Evolutionary conservation across 1,140 invertebrate species (phyloP).

Genomic region (Neotoxoptera formosana): DNA sequence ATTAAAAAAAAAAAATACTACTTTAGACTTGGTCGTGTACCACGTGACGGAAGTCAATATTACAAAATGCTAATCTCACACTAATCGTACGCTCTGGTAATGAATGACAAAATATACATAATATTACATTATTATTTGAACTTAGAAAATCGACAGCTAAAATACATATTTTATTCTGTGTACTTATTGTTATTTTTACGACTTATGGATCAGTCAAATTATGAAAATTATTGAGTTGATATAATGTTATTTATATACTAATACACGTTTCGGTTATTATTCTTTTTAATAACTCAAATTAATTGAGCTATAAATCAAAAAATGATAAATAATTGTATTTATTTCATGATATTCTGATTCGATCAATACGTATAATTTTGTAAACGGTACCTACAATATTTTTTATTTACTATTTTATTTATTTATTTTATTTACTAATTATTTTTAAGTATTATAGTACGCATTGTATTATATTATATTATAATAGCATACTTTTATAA

Average conservation of each 20-base stretch:
- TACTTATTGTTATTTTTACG: not conserved
- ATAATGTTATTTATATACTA: not conserved
- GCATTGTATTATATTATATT: no score
- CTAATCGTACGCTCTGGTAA: not conserved
- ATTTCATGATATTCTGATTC: not conserved
- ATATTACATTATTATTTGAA: not conserved
- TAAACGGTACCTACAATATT: not conserved
- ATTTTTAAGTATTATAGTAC: no score
- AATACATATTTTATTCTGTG: no score
- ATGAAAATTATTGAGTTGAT: not conserved
- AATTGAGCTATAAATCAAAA: not conserved
- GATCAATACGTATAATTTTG: not conserved
- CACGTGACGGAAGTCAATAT: not conserved
- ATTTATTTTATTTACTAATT: not conserved
- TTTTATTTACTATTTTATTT: not conserved
- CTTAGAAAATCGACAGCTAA: not conserved
- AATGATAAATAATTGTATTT: not conserved
- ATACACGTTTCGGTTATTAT: not conserved
- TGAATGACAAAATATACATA: no score
- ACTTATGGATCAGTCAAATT: not conserved
- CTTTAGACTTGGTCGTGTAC: not conserved
- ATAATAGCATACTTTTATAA: not conserved
- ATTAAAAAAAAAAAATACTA: not conserved
- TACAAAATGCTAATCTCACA: not conserved
- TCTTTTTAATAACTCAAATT: not conserved